Evolutionary conservation across 2,888 invertebrate genomes (phyloP).

Genomic region (Tyria jacobaeae): DNA sequence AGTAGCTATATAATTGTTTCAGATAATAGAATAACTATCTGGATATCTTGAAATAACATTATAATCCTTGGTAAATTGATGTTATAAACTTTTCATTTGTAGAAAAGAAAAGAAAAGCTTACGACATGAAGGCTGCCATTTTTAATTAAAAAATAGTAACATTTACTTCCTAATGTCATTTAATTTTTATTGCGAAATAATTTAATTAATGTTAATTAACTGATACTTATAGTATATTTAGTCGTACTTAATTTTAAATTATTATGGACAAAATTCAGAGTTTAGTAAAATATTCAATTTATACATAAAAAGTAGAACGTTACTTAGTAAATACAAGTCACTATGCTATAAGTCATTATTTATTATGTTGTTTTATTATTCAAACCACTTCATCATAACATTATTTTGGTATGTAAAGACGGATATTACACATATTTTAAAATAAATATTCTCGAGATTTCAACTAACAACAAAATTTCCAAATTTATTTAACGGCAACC

Average conservation of each 20-base stretch:
- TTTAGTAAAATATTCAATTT: not conserved
- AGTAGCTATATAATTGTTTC: conserved; percentile 61
- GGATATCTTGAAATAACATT: conserved; percentile 68
- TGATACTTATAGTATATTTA: not conserved
- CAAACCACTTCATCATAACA: not conserved
- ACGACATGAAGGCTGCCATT: conserved; percentile 86
- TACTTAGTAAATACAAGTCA: no score
- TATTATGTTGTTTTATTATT: no score
- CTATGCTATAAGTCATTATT: no score
- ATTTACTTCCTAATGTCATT: conserved; percentile 62
- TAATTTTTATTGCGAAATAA: conserved; percentile 18
- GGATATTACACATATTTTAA: not conserved
- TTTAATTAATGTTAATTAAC: not conserved
- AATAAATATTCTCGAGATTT: not conserved
- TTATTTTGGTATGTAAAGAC: not conserved
- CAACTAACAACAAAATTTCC: not conserved
- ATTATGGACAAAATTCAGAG: not conserved
- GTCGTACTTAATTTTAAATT: not conserved
- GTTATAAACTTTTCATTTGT: conserved; percentile 76
- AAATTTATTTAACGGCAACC: not conserved
- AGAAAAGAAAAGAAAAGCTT: conserved; percentile 82
- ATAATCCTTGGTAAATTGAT: conserved; percentile 70
- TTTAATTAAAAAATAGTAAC: conserved; percentile 76
- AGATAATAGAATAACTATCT: conserved; percentile 60
- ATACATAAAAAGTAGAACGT: not conserved